Percentiles rank a stretch among this genome's conserved stretches.
These are phyloP conservation scores for Brachionus sp. DNA, from an alignment of 1,140 invertebrate genomes.

Conservation along the genomic window DNA sequence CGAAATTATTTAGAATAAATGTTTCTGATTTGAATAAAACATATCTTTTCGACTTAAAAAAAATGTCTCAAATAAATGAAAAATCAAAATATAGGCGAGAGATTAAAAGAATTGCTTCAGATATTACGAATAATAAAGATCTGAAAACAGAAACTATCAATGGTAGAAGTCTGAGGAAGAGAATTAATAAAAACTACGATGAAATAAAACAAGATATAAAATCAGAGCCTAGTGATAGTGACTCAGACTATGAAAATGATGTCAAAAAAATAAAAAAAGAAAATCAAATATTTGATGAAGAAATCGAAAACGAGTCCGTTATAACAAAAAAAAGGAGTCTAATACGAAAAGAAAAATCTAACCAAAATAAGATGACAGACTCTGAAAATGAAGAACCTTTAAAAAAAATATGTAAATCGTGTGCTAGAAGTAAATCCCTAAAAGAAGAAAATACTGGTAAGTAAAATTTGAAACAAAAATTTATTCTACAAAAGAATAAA, in stretches of 20 bases:
- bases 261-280: background rate
- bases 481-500: background rate
- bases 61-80: slow-evolving; percentile 37
- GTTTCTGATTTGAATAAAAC: background rate
- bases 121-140: background rate
- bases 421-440: background rate
- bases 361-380: background rate
- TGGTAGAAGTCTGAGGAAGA: background rate
- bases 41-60: slow-evolving; percentile 15
- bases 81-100: background rate
- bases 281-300: background rate
- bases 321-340: background rate
- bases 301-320: background rate
- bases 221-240: background rate
- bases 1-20: background rate
- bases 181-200: background rate
- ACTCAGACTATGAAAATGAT: background rate
- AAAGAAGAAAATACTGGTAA: slow-evolving; percentile 2
- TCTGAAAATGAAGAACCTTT: background rate
- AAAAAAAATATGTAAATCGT: slow-evolving; percentile 10
- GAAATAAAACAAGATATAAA: background rate
- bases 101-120: slow-evolving; percentile 20
- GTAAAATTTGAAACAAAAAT: background rate
- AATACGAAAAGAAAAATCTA: background rate
- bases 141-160: background rate